Base-by-base conservation (phyloP, 2,888 invertebrate genomes). In the Cartodere bifasciata region DNA sequence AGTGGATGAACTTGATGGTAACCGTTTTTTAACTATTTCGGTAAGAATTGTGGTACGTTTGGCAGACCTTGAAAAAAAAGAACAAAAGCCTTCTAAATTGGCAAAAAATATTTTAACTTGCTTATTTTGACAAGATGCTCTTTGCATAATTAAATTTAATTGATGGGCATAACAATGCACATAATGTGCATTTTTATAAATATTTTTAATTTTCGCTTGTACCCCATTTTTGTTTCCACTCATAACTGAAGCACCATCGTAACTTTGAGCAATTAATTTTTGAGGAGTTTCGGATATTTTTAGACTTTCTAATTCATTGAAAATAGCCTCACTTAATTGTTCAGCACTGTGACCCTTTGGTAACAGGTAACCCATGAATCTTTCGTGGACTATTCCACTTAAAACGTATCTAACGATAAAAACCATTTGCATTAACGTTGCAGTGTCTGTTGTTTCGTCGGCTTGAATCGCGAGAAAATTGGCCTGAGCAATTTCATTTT, bases 201-300 rank as follows among this genome's bases (percentile, higher is more conserved):
- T 32, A 16, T 29, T 13, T 38, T 41, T 42, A n/a, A 47, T 35
- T 28, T 31, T 37, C 5, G 39, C 36, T 37, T 50, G 49, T 4
- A 52, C 45, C 11, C 49, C 48, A 17, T 24, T 28, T 6, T 24
- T 28, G 13, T 26, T 31, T n/a, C 42, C 46, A 24, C 39, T 43
- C 44, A 50, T 41, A 10, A 43, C 41, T 13, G 36, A 23, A 24
- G 48, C 48, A 11, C 50, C 48, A 35, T 52, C 49, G 31, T 46
- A 51, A 21, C 39, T 40, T 36, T 50, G 52, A 12, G 45, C 46
- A 10, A 45, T 30, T 10, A 43, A 33, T 35, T 42, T 39, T 10
- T 39, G 13, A 20, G 11, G 21, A 15, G 35, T 16, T 26, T 29
- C 2, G 10, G 26, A 31, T 2, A 13, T 5, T 2, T 20, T 3